A percentile compares a stretch with the other conserved stretches of the same genome.
Conservation (phyloP, 2,797 vertebrate species). For the Urophycis tenuis region DNA sequence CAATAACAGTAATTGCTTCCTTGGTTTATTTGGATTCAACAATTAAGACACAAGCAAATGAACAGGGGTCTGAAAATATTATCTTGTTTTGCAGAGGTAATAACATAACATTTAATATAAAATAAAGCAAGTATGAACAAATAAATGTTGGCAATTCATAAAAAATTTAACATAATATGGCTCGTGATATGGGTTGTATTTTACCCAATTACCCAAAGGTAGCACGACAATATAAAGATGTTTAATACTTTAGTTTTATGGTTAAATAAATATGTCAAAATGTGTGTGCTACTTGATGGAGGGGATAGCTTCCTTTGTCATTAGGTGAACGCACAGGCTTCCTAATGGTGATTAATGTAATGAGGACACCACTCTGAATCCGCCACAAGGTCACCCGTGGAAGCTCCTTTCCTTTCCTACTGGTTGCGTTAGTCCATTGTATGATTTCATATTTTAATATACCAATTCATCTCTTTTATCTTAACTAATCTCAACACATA, state of each 20-base stretch:
- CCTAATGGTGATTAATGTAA: neutral
- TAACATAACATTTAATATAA: too few relatives aligned
- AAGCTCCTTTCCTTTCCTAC: neutral
- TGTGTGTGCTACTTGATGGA: neutral
- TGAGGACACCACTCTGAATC: neutral
- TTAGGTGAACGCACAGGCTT: neutral
- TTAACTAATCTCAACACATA: neutral
- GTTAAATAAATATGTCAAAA: neutral
- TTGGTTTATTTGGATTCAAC: neutral
- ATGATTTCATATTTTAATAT: neutral
- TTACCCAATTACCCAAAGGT: neutral
- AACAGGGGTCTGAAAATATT: neutral
- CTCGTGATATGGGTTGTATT: neutral
- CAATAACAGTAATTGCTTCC: neutral
- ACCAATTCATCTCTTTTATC: neutral
- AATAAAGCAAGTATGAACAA: neutral
- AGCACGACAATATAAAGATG: neutral
- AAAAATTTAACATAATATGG: neutral
- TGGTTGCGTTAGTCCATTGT: neutral
- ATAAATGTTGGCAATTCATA: neutral
- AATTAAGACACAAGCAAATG: neutral
- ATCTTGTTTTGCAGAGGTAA: neutral
- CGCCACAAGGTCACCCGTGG: neutral
- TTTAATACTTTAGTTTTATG: neutral
- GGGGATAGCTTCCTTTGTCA: neutral